A percentile compares a stretch with the other conserved stretches of the same genome.
Evolutionary conservation across 2,888 invertebrate species (phyloP).

Genomic region (Napeogenes sylphis): DNA sequence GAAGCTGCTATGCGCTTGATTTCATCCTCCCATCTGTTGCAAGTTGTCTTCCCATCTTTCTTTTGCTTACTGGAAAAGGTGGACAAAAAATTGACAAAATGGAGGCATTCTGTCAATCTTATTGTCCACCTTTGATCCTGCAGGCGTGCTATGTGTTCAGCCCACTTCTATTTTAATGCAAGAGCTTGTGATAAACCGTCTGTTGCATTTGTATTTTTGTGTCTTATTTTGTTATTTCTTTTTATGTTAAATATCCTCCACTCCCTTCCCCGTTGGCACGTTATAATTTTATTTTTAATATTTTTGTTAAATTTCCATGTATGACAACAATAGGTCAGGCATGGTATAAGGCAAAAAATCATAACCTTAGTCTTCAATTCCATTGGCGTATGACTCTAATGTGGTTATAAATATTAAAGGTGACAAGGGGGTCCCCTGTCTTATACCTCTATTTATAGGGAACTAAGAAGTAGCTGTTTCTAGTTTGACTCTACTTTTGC

Average conservation of each 20-base stretch:
- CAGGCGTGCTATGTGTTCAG: conserved; percentile 7
- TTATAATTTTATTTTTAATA: neutral
- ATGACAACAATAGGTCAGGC: neutral
- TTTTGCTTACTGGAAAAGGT: conserved; percentile 22
- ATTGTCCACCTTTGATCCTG: neutral
- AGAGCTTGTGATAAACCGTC: conserved; percentile 15
- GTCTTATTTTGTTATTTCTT: conserved; percentile 3
- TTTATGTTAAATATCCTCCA: neutral
- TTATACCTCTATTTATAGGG: too few species aligned
- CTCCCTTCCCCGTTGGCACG: neutral
- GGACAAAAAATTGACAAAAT: too few species aligned
- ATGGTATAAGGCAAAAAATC: too few species aligned
- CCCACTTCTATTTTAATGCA: conserved; percentile 20
- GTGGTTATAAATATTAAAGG: too few species aligned
- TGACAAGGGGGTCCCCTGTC: too few species aligned
- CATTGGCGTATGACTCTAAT: too few species aligned
- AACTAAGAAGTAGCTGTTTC: too few species aligned
- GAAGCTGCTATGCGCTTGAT: conserved; percentile 5
- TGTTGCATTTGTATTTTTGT: conserved; percentile 8
- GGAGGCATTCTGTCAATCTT: conserved; percentile 21
- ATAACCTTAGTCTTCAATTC: too few species aligned
- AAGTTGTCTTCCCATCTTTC: conserved; percentile 21
- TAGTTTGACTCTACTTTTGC: too few species aligned
- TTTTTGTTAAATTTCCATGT: neutral
- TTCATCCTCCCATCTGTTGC: conserved; percentile 15